Evolutionary conservation across 2,113 vertebrate species (phyloP).

Genomic region (Dicrurus megarhynchus): DNA sequence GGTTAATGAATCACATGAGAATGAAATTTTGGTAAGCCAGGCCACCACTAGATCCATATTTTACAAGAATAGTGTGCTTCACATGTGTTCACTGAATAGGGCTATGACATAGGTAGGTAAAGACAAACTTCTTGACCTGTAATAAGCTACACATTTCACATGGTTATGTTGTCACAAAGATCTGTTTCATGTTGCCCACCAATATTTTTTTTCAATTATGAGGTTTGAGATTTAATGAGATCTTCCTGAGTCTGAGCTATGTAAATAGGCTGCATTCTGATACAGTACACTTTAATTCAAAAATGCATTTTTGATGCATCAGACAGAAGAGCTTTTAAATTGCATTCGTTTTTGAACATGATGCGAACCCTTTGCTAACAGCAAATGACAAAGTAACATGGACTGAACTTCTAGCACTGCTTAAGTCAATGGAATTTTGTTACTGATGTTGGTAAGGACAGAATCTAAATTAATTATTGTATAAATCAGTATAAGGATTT

Average conservation of each 20-base stretch:
- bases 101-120: not conserved
- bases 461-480: not conserved
- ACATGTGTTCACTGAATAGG: not conserved
- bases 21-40: not conserved
- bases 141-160: not conserved
- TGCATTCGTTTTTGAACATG: not conserved
- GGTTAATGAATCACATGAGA: not conserved
- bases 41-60: not conserved
- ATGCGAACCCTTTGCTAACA: not conserved
- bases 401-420: not conserved
- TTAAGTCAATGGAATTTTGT: not conserved
- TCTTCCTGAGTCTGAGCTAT: not conserved
- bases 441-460: not conserved
- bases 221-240: not conserved
- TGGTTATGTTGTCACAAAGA: not conserved
- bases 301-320: not conserved
- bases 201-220: not conserved
- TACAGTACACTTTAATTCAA: not conserved
- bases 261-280: not conserved
- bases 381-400: not conserved
- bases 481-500: not conserved
- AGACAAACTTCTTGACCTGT: not conserved
- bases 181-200: not conserved
- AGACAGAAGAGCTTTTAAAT: not conserved
- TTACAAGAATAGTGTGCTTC: not conserved